Evolutionary conservation across 2,113 vertebrate genomes (phyloP), one percentile per base, ranked within the genome.

Genomic region (Noturus placidus): DNA sequence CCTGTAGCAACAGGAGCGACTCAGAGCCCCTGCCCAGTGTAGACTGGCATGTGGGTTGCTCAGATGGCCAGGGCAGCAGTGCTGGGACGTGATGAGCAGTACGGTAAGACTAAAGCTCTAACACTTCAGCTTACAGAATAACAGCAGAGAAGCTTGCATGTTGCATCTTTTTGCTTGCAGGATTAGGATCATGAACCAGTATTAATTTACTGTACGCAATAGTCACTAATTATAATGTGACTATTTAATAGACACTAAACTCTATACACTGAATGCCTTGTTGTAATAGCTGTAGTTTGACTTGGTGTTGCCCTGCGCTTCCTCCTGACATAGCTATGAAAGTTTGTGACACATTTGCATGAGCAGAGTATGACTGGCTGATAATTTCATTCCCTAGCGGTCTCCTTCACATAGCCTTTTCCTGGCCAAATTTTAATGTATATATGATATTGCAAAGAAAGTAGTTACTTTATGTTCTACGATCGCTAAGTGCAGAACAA

Each of bases 61-160:
- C 35, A 86, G 79, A 83, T 84, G 61, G 59, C 52, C 72, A 69
- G 82, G 27, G 74, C 14, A 87, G 84, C 27, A 82, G 65, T 33
- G 52, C 35, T 59, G 65, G 82, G 83, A 86, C 54, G 33, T 74
- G 35, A 56, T 84, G 56, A 76, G 35, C 76, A 85, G 52, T 25
- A 87, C 25, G 87, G 89, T 90, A 90, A 90, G 89, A 84, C 72
- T 57, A 84, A 56, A 25, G 30, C 30, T 79, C 15, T 69, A 86
- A 76, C 59, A 20, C 87, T 82, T 35, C 74, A 46, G 54, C 80
- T 77, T 65, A 83, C 14, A 67, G 63, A n/a, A 33, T 9, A 35
- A 6, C 22, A 63, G n/a, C 59, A 74, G 63, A 80, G 27, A 19
- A 15, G 33, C 70, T 57, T 80, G 25, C 30, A 54, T 25, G 27